Conservation (phyloP, 2,888 invertebrate species). For the Acanthosepion lycidas region DNA sequence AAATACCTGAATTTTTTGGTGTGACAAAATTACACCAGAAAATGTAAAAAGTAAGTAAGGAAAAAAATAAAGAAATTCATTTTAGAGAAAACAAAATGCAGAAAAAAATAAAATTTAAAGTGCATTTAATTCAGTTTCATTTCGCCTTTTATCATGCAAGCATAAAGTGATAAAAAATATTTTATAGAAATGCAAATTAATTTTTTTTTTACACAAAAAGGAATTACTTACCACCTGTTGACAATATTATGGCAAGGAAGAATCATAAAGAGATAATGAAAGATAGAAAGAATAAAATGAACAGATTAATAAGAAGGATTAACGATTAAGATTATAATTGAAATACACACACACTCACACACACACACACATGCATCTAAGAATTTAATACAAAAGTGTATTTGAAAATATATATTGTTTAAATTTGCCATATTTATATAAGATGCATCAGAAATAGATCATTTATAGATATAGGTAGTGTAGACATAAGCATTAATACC, state of each 20-base stretch:
- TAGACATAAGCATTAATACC: too few relatives aligned
- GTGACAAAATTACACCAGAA: too few relatives aligned
- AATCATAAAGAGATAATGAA: neutral
- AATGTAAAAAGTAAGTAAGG: too few relatives aligned
- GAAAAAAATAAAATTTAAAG: neutral
- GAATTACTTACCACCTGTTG: neutral
- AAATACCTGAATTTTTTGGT: too few relatives aligned
- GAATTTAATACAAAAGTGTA: too few relatives aligned
- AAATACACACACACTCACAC: neutral
- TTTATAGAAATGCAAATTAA: neutral
- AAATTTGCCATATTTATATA: too few relatives aligned
- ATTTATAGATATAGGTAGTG: too few relatives aligned
- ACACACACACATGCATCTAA: neutral
- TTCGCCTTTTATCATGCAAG: neutral
- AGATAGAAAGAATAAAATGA: neutral
- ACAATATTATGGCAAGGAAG: neutral
- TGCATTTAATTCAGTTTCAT: neutral
- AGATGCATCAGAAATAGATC: too few relatives aligned
- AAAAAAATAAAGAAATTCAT: too few relatives aligned
- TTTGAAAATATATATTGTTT: too few relatives aligned
- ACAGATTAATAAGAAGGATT: too few relatives aligned
- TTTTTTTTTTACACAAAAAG: slow-evolving; percentile 2
- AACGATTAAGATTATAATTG: neutral
- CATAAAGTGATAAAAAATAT: neutral
- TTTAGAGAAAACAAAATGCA: neutral